Percentiles rank a stretch among this genome's conserved stretches.
Conservation (phyloP, 2,113 vertebrate genomes). For the Amphiprion ocellaris region DNA sequence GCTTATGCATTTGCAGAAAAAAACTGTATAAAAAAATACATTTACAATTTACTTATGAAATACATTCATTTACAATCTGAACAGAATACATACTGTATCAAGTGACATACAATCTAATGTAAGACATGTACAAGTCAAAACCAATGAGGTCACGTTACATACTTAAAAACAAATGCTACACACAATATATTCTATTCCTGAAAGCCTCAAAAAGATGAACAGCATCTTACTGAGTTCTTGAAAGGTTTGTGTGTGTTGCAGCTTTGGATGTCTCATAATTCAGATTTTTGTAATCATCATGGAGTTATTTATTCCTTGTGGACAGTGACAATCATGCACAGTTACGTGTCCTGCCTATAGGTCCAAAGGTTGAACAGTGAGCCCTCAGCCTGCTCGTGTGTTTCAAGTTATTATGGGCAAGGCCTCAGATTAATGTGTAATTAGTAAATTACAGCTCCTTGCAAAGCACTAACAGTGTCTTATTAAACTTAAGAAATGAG, state of each 20-base stretch:
- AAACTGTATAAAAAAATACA: conserved; percentile 74
- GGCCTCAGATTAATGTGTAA: conserved; percentile 33
- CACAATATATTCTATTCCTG: conserved; percentile 1
- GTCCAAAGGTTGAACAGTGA: conserved; percentile 23
- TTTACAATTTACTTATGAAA: conserved; percentile 65
- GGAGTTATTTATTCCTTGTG: conserved; percentile 10
- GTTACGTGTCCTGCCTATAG: neutral
- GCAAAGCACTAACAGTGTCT: neutral
- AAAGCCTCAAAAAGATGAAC: conserved; percentile 31
- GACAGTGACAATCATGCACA: conserved; percentile 7
- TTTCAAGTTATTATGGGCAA: conserved; percentile 44
- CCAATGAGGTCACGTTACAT: conserved; percentile 42
- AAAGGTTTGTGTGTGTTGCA: conserved; percentile 16
- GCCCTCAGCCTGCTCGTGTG: neutral
- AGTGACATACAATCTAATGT: conserved; percentile 30
- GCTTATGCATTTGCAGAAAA: conserved; percentile 50
- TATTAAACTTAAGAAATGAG: neutral
- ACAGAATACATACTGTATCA: conserved; percentile 37
- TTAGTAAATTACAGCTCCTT: conserved; percentile 7
- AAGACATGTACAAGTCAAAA: conserved; percentile 28
- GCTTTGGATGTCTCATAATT: conserved; percentile 12
- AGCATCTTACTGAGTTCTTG: conserved; percentile 27
- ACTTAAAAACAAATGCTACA: neutral
- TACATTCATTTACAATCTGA: conserved; percentile 71
- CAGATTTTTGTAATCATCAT: neutral